phyloP scores from a whole-genome alignment of 2,113 vertebrate species.

The Pelobates fuscus region DNA sequence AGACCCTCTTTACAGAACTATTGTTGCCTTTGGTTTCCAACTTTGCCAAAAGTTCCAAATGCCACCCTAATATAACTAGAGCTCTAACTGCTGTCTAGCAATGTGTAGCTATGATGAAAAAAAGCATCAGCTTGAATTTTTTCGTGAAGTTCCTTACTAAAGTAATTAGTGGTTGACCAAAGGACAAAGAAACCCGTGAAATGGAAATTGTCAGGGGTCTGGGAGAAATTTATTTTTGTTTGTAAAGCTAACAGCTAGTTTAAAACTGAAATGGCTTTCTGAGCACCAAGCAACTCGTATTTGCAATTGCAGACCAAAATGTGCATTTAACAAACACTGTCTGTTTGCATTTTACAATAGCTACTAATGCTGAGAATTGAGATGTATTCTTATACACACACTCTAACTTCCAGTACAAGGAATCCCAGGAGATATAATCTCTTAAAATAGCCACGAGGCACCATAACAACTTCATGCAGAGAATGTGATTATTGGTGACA shows the following conservation, averaged over 20 bases:
- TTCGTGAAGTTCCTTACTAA: constrained; percentile 37
- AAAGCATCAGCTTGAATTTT: constrained; percentile 31
- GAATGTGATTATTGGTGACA: too few species aligned
- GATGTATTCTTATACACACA: too few species aligned
- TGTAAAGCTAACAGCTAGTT: constrained; percentile 36
- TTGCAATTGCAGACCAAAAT: neutral
- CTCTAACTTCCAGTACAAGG: too few species aligned
- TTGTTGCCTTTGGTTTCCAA: neutral
- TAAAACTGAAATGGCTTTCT: constrained; percentile 24
- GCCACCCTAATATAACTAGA: neutral
- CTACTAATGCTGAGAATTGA: too few species aligned
- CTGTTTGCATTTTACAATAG: constrained; percentile 5
- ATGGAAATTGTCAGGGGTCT: constrained; percentile 34
- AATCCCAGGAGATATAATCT: too few species aligned
- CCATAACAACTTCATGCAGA: too few species aligned
- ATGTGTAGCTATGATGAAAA: constrained; percentile 13
- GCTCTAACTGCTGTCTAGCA: neutral
- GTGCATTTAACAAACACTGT: neutral
- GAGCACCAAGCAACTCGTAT: constrained; percentile 1
- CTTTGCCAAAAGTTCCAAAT: constrained; percentile 3
- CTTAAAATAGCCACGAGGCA: too few species aligned
- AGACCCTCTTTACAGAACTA: neutral
- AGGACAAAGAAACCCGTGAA: constrained; percentile 29
- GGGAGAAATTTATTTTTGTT: constrained; percentile 33
- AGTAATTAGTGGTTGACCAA: constrained; percentile 39